These are phyloP conservation scores for Drosophila dunni DNA, from an alignment of 1,140 invertebrate species.

Conservation along the genomic window DNA sequence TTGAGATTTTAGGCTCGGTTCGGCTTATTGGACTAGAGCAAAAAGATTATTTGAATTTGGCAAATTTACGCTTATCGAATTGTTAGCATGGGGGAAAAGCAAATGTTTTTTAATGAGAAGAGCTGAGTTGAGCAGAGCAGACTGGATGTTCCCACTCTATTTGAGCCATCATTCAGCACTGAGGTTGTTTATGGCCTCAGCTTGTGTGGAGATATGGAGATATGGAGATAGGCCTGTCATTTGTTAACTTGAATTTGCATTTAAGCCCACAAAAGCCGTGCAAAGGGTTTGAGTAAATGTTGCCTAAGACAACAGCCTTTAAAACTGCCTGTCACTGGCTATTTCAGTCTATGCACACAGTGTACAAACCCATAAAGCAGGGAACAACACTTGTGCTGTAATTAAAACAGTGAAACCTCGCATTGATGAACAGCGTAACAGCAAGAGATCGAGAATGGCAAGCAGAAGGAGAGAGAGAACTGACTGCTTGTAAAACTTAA, in stretches of 20 bases:
- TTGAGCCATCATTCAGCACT: constrained; percentile 8
- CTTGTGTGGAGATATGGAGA: constrained; percentile 65
- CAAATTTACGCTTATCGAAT: constrained; percentile 79
- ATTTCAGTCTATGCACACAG: constrained; percentile 1
- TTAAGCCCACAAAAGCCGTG: constrained; percentile 46
- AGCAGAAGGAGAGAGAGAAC: not conserved
- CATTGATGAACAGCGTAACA: not conserved
- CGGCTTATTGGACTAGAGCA: constrained; percentile 50
- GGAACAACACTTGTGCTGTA: constrained; percentile 11
- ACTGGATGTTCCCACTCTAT: not conserved
- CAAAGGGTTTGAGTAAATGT: constrained; percentile 33
- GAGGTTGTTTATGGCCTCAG: constrained; percentile 62
- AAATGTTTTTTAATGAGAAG: constrained; percentile 51
- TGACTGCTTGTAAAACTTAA: not conserved
- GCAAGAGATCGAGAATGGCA: not conserved
- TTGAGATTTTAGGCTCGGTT: constrained; percentile 66
- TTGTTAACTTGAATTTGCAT: constrained; percentile 77
- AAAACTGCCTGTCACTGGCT: constrained; percentile 16
- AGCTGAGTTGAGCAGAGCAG: not conserved
- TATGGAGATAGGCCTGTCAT: constrained; percentile 74
- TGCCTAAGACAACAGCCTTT: constrained; percentile 51
- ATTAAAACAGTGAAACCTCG: constrained; percentile 25
- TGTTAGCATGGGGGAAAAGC: not conserved
- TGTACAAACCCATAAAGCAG: constrained; percentile 10
- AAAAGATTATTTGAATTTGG: constrained; percentile 75